Base-by-base conservation (phyloP, 2,797 vertebrate genomes). In the Lepus oiostolus region DNA sequence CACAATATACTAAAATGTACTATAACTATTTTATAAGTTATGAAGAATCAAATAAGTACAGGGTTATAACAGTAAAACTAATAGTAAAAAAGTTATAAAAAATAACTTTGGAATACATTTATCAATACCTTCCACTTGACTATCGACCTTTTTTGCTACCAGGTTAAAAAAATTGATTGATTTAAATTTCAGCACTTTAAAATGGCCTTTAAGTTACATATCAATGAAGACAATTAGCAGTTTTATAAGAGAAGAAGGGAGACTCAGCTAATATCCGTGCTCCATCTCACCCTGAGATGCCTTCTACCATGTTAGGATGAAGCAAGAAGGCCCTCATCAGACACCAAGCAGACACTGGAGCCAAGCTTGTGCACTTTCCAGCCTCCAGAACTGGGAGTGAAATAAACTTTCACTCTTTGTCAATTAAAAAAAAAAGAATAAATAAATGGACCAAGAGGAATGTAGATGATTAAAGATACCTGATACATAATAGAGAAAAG, bases 31-130 rank as follows among this genome's bases (percentile, higher is more conserved):
- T 79, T 60, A 4, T 68, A 80, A 72, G 52, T 16, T 62, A 1
- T 47, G 70, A 91, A 76, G 62, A 88, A 30, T 85, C n/a, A 81
- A n/a, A 91, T 0, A 70, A 54, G 22, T 65, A 63, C 58, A 81
- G 32, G 16, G n/a, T 62, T 75, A 3, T 32, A 70, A 76, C 62
- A 47, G 9, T 79, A 50, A 63, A 58, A 50, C 1, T 17, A n/a
- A 87, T 54, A 75, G 42, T 83, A 35, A 87, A 93, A 35, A 54
- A 62, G 14, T 19, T 70, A 50, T 58, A 54, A 80, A 74, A 62
- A 84, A 42, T 84, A 90, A 74, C 84, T 90, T 70, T 88, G 68
- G 30, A 75, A 52, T 80, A 93, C 62, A 7, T 74, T 60, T 79
- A 47, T 72, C 21, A 67, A 30, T 68, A 35, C 16, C 52, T 58